Percentiles rank a stretch among this genome's conserved stretches.
These are phyloP conservation scores for Melanogrammus aeglefinus DNA, from an alignment of 2,797 vertebrate genomes.

Conservation along the genomic window DNA sequence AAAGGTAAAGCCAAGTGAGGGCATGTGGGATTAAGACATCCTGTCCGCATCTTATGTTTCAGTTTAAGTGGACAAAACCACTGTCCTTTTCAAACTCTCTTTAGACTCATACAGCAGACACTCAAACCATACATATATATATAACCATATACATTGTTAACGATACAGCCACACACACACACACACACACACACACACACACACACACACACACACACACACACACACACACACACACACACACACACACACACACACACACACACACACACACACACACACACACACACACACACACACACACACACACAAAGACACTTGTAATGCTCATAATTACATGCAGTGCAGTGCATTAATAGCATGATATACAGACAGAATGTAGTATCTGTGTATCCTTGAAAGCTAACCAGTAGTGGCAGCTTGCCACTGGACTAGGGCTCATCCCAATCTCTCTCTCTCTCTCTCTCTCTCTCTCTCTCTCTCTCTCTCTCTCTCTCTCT, in stretches of 20 bases:
- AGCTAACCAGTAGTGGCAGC: background rate
- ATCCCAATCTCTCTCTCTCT: background rate
- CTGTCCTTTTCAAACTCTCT: constrained; percentile 6
- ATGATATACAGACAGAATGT: background rate
- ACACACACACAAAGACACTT: background rate
- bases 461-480: too few relatives aligned
- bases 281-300: too few relatives aligned
- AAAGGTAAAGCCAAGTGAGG: constrained; percentile 52
- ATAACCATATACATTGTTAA: too few relatives aligned
- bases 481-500: too few relatives aligned
- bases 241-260: constrained; percentile 4
- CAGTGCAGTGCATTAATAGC: background rate
- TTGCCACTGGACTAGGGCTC: background rate
- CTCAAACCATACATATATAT: background rate
- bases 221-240: constrained; percentile 4
- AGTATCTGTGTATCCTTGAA: background rate
- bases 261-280: background rate
- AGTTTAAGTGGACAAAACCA: constrained; percentile 33
- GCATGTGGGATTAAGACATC: constrained; percentile 42
- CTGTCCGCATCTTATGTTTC: constrained; percentile 31
- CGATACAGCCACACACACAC: background rate
- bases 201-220: too few relatives aligned
- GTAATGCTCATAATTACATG: background rate
- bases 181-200: background rate
- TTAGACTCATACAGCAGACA: constrained; percentile 12